phyloP scores from a whole-genome alignment of 1,140 invertebrate species.

The Aphelenchoides besseyi region DNA sequence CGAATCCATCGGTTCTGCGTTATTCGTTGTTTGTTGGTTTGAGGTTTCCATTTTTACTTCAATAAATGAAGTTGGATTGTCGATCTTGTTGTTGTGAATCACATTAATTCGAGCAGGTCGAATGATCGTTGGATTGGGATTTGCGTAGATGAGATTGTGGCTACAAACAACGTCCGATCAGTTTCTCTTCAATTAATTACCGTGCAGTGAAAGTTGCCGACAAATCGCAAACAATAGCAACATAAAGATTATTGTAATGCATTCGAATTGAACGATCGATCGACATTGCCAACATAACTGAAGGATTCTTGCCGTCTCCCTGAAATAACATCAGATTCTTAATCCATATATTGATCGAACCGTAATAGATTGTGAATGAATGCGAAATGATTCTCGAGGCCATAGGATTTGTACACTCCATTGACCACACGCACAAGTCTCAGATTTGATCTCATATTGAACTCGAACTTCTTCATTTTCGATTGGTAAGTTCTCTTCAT shows the following conservation, averaged over 20 bases:
- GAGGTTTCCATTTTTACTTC: conserved; percentile 6
- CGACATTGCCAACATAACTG: background rate
- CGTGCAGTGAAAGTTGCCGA: background rate
- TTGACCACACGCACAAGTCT: conserved; percentile 4
- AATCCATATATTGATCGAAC: background rate
- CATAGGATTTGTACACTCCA: conserved; percentile 10
- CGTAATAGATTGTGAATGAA: background rate
- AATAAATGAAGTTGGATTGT: background rate
- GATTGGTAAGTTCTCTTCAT: background rate
- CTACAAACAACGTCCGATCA: background rate
- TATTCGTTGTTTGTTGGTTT: background rate
- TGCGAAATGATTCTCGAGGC: conserved; percentile 4
- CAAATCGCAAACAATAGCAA: conserved; percentile 16
- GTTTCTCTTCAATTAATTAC: background rate
- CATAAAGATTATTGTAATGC: background rate
- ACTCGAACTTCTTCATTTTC: background rate
- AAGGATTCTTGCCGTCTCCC: conserved; percentile 6
- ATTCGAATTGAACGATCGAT: background rate
- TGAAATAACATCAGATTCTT: background rate
- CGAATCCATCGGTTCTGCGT: background rate
- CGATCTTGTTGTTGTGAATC: background rate
- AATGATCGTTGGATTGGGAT: background rate
- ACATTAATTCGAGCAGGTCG: background rate
- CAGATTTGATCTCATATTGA: background rate
- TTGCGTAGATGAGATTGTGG: background rate